A percentile compares a stretch with the other conserved stretches of the same genome.
These are phyloP conservation scores for Mus caroli DNA, from an alignment of 2,797 vertebrate species.

Conservation along the genomic window DNA sequence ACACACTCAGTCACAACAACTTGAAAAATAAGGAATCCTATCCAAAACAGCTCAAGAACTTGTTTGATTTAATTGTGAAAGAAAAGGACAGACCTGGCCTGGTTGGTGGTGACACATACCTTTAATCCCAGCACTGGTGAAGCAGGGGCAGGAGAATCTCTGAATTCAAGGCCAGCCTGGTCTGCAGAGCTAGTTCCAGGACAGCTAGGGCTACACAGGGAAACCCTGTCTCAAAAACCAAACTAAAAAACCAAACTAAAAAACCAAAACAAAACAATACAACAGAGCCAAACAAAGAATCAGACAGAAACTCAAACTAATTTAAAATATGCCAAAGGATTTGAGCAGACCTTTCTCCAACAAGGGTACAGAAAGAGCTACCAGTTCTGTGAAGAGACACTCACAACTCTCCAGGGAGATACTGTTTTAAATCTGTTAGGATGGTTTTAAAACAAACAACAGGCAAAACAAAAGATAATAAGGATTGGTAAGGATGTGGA, in stretches of 20 bases:
- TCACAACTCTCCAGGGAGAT: neutral
- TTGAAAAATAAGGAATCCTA: neutral
- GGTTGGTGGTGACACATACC: neutral
- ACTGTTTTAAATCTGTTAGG: neutral
- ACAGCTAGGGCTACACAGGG: neutral
- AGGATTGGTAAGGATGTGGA: neutral
- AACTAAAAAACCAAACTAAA: neutral
- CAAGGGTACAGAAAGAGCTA: neutral
- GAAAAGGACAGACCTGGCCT: neutral
- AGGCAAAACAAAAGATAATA: neutral
- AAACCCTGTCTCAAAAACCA: neutral
- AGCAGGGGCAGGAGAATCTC: neutral
- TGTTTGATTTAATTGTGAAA: neutral
- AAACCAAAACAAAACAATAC: neutral
- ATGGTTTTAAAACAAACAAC: neutral
- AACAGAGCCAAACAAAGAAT: neutral
- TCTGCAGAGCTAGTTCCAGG: neutral
- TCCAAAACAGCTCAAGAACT: neutral
- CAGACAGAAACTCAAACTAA: neutral
- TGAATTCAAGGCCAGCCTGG: neutral
- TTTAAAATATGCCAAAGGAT: neutral
- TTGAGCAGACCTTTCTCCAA: neutral
- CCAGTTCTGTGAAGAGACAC: neutral
- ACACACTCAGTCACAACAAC: neutral
- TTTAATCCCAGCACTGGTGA: neutral